Conservation (phyloP, 2,888 invertebrate species). For the Diloba caeruleocephala region DNA sequence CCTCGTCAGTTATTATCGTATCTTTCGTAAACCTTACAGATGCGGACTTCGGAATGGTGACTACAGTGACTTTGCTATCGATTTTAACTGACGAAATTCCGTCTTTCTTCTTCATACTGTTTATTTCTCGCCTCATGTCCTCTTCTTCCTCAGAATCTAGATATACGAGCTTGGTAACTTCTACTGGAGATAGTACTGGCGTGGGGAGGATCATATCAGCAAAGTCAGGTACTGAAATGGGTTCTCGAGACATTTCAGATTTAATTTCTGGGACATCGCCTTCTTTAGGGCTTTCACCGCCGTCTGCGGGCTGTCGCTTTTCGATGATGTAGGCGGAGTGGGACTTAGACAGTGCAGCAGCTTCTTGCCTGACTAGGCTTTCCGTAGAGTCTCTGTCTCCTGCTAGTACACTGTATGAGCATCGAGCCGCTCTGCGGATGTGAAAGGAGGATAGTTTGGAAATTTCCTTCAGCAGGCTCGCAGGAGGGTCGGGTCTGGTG, state of each 20-base stretch:
- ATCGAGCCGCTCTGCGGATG: constrained; percentile 91
- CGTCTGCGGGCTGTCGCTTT: constrained; percentile 71
- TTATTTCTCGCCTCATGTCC: constrained; percentile 66
- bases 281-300: constrained; percentile 67
- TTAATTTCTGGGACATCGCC: constrained; percentile 67
- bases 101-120: constrained; percentile 40
- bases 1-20: constrained; percentile 86
- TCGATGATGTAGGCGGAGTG: constrained; percentile 89
- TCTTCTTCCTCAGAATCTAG: constrained; percentile 92
- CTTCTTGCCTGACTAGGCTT: constrained; percentile 84
- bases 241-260: constrained; percentile 90
- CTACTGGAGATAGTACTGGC: constrained; percentile 91
- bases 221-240: constrained; percentile 93
- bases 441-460: constrained; percentile 92
- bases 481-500: constrained; percentile 75
- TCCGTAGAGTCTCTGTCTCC: constrained; percentile 91
- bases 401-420: constrained; percentile 92
- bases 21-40: constrained; percentile 89
- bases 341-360: constrained; percentile 84
- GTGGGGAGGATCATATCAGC: constrained; percentile 90
- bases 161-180: constrained; percentile 91
- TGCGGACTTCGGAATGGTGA: constrained; percentile 87
- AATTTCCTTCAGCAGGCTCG: constrained; percentile 90
- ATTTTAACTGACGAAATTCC: constrained; percentile 77
- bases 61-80: constrained; percentile 83